A percentile compares a stretch with the other conserved stretches of the same genome.
These are phyloP conservation scores for Canis aureus DNA, from an alignment of 2,113 vertebrate species.

Conservation along the genomic window DNA sequence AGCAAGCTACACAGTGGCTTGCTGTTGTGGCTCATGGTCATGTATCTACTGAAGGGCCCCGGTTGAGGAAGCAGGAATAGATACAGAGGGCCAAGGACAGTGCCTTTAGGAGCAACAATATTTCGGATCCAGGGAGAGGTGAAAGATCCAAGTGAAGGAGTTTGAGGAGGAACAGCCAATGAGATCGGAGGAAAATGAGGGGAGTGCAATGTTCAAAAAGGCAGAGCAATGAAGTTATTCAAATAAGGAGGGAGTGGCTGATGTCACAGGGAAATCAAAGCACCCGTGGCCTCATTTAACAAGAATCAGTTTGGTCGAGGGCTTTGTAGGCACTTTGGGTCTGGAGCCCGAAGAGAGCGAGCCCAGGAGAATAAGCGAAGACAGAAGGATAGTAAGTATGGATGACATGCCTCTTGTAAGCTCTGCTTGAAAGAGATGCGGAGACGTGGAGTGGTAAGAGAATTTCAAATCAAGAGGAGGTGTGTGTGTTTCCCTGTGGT, in stretches of 20 bases:
- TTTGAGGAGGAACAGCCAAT: slow-evolving; percentile 51
- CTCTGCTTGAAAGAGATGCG: not conserved
- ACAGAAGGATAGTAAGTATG: not conserved
- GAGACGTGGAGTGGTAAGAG: not conserved
- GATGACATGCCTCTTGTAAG: not conserved
- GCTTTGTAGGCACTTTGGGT: not conserved
- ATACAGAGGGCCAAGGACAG: slow-evolving; percentile 64
- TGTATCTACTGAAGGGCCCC: not conserved
- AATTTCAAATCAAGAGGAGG: not conserved
- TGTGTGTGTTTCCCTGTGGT: not conserved
- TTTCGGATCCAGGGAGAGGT: slow-evolving; percentile 46
- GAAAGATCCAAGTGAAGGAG: not conserved
- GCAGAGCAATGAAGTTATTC: slow-evolving; percentile 47
- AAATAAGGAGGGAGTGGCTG: not conserved
- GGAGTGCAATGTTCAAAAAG: slow-evolving; percentile 6
- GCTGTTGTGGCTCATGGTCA: not conserved
- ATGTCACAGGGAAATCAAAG: not conserved
- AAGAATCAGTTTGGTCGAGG: not conserved
- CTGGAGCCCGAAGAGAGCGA: not conserved
- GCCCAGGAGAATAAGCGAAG: not conserved
- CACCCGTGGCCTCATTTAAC: not conserved
- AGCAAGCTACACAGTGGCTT: not conserved
- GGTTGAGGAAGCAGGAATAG: not conserved
- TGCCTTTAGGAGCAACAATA: not conserved
- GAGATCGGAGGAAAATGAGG: not conserved